These are phyloP conservation scores for Scytalopus superciliaris DNA, from an alignment of 2,113 vertebrate species.

Conservation along the genomic window DNA sequence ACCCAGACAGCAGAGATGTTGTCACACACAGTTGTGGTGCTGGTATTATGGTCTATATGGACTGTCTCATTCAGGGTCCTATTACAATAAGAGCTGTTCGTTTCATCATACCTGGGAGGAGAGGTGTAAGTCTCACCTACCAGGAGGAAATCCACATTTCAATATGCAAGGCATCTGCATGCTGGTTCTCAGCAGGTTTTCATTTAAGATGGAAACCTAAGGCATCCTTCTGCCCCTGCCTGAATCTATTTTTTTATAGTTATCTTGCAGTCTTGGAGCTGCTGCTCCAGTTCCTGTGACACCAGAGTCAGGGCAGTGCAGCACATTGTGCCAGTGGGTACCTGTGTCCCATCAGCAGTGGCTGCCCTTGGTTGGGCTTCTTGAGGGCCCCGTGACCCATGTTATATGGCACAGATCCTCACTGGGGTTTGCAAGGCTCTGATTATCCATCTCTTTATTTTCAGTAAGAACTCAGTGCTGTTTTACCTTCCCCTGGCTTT, in stretches of 20 bases:
- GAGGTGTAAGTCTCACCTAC: neutral
- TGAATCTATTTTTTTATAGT: neutral
- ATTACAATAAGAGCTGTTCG: neutral
- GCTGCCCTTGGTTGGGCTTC: neutral
- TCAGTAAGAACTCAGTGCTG: neutral
- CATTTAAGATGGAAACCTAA: neutral
- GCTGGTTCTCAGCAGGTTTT: neutral
- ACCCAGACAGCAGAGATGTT: neutral
- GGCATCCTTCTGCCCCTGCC: neutral
- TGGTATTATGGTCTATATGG: neutral
- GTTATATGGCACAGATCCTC: neutral
- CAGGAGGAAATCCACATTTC: neutral
- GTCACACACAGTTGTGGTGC: neutral
- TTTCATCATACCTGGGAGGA: neutral
- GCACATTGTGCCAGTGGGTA: fast-evolving
- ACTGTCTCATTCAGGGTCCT: neutral
- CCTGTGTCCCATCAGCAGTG: neutral
- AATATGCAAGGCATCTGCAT: neutral
- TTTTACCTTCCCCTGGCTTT: neutral
- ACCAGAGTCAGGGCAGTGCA: neutral
- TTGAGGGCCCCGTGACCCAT: neutral
- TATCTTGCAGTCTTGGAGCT: neutral
- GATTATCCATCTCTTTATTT: neutral
- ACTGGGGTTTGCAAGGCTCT: neutral
- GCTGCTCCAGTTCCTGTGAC: neutral